phyloP scores from a whole-genome alignment of 2,888 invertebrate species.

The Ophioninae sp. region DNA sequence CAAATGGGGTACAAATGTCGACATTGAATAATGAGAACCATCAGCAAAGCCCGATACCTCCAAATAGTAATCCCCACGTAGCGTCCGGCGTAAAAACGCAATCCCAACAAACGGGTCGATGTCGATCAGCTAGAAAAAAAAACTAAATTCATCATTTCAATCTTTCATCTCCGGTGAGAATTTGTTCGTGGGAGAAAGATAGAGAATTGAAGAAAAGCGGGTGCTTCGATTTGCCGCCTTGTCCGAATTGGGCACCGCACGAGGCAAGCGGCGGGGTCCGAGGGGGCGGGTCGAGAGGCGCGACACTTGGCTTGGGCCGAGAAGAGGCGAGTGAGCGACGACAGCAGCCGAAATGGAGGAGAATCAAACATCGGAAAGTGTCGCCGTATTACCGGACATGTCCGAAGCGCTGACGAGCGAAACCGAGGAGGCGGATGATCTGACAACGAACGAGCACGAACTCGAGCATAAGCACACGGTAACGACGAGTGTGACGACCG shows the following conservation, averaged over 20 bases:
- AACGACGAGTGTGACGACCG: slow-evolving; percentile 73
- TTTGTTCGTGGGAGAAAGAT: background rate
- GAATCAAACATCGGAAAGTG: slow-evolving; percentile 81
- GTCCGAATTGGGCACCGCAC: background rate
- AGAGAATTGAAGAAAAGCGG: background rate
- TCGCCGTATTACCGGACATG: slow-evolving; percentile 82
- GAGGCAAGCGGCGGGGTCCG: background rate
- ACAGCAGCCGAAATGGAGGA: slow-evolving; percentile 80
- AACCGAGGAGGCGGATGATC: slow-evolving; percentile 79
- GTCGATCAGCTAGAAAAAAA: background rate
- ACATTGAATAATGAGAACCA: slow-evolving; percentile 21
- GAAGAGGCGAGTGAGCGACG: slow-evolving; percentile 67
- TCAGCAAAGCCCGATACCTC: background rate
- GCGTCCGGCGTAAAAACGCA: background rate
- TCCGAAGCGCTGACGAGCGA: slow-evolving; percentile 82
- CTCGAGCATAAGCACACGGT: slow-evolving; percentile 66
- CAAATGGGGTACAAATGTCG: slow-evolving; percentile 15
- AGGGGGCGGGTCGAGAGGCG: slow-evolving; percentile 7
- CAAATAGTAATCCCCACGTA: background rate
- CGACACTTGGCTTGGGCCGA: slow-evolving; percentile 36
- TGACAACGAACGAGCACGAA: slow-evolving; percentile 76
- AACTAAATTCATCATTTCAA: background rate
- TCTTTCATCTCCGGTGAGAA: background rate
- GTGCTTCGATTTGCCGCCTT: slow-evolving; percentile 36
- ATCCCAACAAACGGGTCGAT: no score